Conservation (phyloP, 2,113 vertebrate species). For the Hyperoodon ampullatus region DNA sequence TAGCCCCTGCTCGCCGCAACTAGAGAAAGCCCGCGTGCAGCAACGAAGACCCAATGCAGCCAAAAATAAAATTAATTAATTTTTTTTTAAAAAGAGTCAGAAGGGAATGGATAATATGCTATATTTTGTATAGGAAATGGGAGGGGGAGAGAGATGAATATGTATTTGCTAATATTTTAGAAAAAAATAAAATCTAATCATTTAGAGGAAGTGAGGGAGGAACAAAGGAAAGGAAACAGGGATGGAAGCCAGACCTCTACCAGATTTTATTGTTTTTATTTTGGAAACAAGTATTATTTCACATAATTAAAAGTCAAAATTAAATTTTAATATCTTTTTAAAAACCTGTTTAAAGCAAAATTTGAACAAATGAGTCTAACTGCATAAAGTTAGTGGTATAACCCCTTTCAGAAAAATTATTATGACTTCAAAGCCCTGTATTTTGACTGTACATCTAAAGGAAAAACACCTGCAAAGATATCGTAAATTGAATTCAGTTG, state of each 20-base stretch:
- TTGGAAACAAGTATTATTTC: background rate
- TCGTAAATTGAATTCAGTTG: background rate
- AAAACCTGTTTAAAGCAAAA: background rate
- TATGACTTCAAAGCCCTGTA: background rate
- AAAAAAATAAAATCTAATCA: background rate
- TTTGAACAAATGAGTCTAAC: background rate
- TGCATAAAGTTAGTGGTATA: background rate
- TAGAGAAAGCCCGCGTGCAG: too few species aligned
- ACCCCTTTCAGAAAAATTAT: background rate
- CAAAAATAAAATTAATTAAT: too few species aligned
- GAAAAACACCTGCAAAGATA: background rate
- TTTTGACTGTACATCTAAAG: background rate
- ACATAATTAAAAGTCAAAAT: background rate
- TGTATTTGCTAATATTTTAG: background rate
- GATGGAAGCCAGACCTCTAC: background rate
- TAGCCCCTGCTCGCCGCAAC: too few species aligned
- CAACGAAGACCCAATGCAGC: too few species aligned
- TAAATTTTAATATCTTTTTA: background rate
- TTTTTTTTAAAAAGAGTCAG: background rate
- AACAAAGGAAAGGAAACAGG: background rate
- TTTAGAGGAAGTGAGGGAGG: background rate
- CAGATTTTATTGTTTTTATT: background rate
- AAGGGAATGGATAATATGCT: background rate
- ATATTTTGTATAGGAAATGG: background rate
- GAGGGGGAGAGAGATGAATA: background rate